Conservation (phyloP, 1,140 invertebrate genomes). For the Mylabris phalerata region DNA sequence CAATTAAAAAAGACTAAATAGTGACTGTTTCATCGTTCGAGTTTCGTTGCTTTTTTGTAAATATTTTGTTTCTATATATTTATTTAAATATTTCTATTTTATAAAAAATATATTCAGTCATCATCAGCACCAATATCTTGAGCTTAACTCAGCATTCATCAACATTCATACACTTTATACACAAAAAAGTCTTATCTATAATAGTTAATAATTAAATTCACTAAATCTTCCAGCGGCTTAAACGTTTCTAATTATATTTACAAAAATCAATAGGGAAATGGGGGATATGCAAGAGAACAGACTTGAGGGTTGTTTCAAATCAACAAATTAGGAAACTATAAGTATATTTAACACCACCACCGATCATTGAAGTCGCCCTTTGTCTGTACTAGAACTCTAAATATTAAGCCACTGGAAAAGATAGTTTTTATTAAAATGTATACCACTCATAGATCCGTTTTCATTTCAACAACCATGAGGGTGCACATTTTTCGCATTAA, state of each 20-base stretch:
- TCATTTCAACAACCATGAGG: not conserved
- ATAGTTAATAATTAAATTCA: constrained; percentile 5
- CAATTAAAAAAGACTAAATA: constrained; percentile 29
- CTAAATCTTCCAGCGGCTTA: constrained; percentile 42
- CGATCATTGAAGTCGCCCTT: constrained; percentile 35
- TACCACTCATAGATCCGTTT: constrained; percentile 7
- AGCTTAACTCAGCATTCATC: constrained; percentile 30
- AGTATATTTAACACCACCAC: constrained; percentile 33
- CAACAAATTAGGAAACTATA: constrained; percentile 7
- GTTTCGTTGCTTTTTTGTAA: too few species aligned
- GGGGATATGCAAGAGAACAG: constrained; percentile 18
- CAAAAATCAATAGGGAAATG: constrained; percentile 21
- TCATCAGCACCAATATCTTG: constrained; percentile 36
- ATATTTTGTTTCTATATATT: too few species aligned
- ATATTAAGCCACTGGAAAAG: constrained; percentile 41
- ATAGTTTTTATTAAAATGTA: constrained; percentile 28
- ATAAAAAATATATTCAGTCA: constrained; percentile 37
- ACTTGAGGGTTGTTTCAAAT: constrained; percentile 27
- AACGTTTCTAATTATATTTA: constrained; percentile 27
- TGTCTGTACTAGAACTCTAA: constrained; percentile 22
- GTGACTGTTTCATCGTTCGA: too few species aligned
- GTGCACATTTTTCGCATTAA: constrained; percentile 23
- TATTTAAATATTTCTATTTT: constrained; percentile 29
- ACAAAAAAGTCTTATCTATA: constrained; percentile 37
- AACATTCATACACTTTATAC: constrained; percentile 41